Percentiles rank a stretch among this genome's conserved stretches.
phyloP scores from a whole-genome alignment of 2,888 invertebrate species.

The Papilio demoleus region DNA sequence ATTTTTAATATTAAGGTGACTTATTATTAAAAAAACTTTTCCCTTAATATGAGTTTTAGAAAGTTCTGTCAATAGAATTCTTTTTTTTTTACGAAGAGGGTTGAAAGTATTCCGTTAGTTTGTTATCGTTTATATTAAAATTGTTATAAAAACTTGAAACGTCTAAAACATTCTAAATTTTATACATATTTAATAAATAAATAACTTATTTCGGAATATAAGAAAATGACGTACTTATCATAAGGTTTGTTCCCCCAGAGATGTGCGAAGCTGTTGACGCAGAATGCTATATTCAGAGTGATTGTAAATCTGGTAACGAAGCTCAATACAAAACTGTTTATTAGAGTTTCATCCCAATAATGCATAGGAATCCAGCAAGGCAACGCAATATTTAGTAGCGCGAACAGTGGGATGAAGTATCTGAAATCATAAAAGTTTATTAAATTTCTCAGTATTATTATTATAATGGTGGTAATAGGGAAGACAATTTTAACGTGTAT shows the following conservation, averaged over 20 bases:
- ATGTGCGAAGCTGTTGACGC: slow-evolving; percentile 97
- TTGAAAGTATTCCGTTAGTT: no score
- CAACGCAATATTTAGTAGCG: slow-evolving; percentile 85
- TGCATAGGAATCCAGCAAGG: slow-evolving; percentile 92
- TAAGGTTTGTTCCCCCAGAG: slow-evolving; percentile 94
- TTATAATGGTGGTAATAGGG: no score
- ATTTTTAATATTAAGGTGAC: background rate
- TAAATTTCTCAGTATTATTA: no score
- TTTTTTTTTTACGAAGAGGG: no score
- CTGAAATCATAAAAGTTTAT: slow-evolving; percentile 69
- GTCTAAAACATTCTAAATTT: no score
- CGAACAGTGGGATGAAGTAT: slow-evolving; percentile 88
- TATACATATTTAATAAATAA: no score
- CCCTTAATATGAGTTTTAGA: no score
- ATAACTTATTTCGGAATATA: background rate
- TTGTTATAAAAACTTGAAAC: no score
- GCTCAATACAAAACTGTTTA: slow-evolving; percentile 92
- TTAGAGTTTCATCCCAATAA: slow-evolving; percentile 91
- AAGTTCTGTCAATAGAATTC: no score
- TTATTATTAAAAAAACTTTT: no score
- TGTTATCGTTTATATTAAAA: no score
- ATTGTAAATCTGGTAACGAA: slow-evolving; percentile 92
- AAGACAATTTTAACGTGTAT: background rate
- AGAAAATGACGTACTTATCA: slow-evolving; percentile 5
- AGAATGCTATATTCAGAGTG: slow-evolving; percentile 95